Base-by-base conservation (phyloP, 1,140 invertebrate genomes). In the Trichonephila clavipes region DNA sequence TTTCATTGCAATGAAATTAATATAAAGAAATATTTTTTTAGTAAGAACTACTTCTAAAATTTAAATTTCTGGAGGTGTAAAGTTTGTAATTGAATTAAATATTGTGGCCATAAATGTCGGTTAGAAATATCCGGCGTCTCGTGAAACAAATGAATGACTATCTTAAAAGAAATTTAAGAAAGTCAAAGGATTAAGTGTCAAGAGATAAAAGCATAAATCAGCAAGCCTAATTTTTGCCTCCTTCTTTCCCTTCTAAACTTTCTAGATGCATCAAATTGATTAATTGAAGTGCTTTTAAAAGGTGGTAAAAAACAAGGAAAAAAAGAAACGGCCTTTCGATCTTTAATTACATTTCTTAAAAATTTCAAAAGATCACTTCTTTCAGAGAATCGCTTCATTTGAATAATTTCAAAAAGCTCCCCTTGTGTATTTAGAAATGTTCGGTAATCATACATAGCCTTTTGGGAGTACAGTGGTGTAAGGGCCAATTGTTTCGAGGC, bases 121-220 rank as follows among this genome's bases (percentile, higher is more conserved):
- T 18, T 19, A 18, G 21, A 14, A 6, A 40, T 77, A 6, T 77
- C 16, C 19, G 34, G 14, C 7, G 4, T 34, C 34, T 77, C 28
- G 18, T 6, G 18, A 0, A n/a, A 8, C 72, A 83, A 83, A 83
- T 83, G 82, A 83, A 83, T 28, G 51, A 59, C 51, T 83, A 51
- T 83, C 51, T 58, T 83, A 44, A 24, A 83, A 28, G 82, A 51
- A 58, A 58, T 83, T 83, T 28, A 40, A 34, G 72, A 58, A 59
- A 51, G 51, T 83, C 82, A 51, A 58, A 83, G 51, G 82, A 83
- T 83, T 83, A 83, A 83, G 51, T 83, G 82, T 83, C 82, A 83
- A 14, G 51, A 83, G 82, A 83, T 83, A 83, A 83, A 59, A 58
- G 82, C 82, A 83, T 83, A 83, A 83, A 83, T 83, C 82, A 83